A percentile compares a stretch with the other conserved stretches of the same genome.
phyloP scores from a whole-genome alignment of 2,888 invertebrate genomes.

The Diachrysia chrysitis region DNA sequence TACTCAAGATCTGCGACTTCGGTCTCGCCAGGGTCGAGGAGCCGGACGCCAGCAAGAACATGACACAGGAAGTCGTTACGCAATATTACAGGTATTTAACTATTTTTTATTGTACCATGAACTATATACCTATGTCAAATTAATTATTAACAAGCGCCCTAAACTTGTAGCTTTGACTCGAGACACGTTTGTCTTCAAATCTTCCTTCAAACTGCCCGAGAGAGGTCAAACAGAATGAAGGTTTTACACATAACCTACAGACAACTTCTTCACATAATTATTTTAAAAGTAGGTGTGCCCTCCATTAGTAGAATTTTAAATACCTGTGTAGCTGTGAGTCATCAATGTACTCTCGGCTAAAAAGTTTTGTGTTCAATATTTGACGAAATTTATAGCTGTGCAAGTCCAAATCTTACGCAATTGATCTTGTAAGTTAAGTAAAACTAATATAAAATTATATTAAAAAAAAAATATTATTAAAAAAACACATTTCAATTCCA shows the following conservation, averaged over 20 bases:
- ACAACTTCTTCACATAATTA: conserved; percentile 20
- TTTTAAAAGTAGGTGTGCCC: conserved; percentile 21
- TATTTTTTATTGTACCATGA: background rate
- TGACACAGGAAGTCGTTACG: conserved; percentile 99
- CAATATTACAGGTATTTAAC: conserved; percentile 95
- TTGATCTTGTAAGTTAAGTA: no score
- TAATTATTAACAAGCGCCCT: background rate
- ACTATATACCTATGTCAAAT: no score
- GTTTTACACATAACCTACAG: conserved; percentile 15
- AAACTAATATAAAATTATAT: no score
- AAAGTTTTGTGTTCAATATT: no score
- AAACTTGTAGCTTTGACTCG: conserved; percentile 14
- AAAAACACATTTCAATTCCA: no score
- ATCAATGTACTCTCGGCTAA: conserved; percentile 18
- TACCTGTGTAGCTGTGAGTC: conserved; percentile 16
- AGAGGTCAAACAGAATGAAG: conserved; percentile 18
- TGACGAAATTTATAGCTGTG: no score
- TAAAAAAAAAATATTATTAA: no score
- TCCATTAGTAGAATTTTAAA: conserved; percentile 30
- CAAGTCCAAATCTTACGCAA: no score
- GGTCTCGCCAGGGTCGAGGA: conserved; percentile 99
- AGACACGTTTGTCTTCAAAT: conserved; percentile 11
- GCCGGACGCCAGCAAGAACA: conserved; percentile 96
- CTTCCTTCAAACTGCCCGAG: conserved; percentile 7
- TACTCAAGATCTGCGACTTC: conserved; percentile 99